phyloP scores from a whole-genome alignment of 2,113 vertebrate genomes.

The Apodemus sylvaticus region DNA sequence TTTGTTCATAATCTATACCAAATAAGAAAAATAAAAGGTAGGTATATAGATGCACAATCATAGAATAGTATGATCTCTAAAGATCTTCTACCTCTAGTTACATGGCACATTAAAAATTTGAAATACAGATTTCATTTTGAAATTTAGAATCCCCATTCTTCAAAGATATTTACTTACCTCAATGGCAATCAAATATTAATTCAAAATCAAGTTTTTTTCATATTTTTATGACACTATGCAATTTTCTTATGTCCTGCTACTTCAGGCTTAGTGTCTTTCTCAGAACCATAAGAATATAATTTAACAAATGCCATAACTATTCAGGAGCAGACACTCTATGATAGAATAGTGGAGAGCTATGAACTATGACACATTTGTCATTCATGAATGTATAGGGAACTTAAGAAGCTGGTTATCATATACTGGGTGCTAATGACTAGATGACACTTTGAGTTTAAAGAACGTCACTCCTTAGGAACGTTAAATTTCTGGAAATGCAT shows the following conservation, averaged over 20 bases:
- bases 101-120: not conserved
- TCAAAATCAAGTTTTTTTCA: not conserved
- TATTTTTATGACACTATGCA: not conserved
- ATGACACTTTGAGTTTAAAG: not conserved
- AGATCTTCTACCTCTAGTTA: not conserved
- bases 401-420: not conserved
- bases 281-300: not conserved
- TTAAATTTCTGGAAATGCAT: not conserved
- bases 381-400: not conserved
- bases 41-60: not conserved
- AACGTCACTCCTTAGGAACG: not conserved
- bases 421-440: not conserved
- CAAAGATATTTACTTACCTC: not conserved
- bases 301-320: not conserved
- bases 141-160: not conserved
- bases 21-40: not conserved
- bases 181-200: not conserved
- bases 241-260: not conserved
- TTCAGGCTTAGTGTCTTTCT: not conserved
- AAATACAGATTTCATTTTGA: conserved; percentile 1
- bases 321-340: not conserved
- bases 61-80: not conserved
- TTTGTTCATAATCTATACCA: not conserved
- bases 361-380: not conserved
- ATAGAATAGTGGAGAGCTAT: not conserved